Evolutionary conservation across 2,113 vertebrate genomes (phyloP), one percentile per base, ranked within the genome.

Genomic region (Rhodinocichla rosea): DNA sequence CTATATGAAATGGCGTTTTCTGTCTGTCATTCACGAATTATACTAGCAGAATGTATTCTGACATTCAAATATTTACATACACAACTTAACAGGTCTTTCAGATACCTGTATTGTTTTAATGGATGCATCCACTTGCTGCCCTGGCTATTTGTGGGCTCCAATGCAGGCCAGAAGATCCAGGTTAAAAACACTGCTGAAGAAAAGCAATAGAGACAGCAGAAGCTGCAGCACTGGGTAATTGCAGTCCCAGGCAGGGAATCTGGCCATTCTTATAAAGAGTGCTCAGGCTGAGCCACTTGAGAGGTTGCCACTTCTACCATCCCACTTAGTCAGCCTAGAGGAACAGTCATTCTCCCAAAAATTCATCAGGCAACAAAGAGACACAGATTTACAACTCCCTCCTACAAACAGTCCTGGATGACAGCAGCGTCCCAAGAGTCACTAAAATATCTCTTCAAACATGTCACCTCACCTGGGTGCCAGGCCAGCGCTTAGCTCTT

Each of bases 41-140:
- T 57, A 47, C 24, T 21, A 42, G 50, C 20, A 82, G 55, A 75
- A 91, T 45, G 49, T 50, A 83, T 68, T 85, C 63, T 81, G 68
- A 59, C 47, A 21, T 55, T 80, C 30, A 69, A 49, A 87, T 89
- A 92, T 92, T 91, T 85, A 82, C 26, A n/a, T 18, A 30, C 21
- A 27, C 18, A 68, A 18, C 33, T 81, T 52, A 59, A 67, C 19
- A 52, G n/a, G n/a, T 76, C n/a, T 89, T 87, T 49, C 45, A 76
- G 55, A 69, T 52, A 37, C 44, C 45, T n/a, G 9, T 27, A 6
- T 28, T 4, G 1, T 63, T 89, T 70, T 42, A 75, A 80, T 52
- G 68, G 59, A 77, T n/a, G 10, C 11, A 30, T 60, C 39, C 23
- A 33, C 44, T 47, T 78, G 30, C 44, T 81, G 60, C 26, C 9